Evolutionary conservation across 2,888 invertebrate genomes (phyloP), one percentile per base, ranked within the genome.

Genomic region (Tipula lateralis): DNA sequence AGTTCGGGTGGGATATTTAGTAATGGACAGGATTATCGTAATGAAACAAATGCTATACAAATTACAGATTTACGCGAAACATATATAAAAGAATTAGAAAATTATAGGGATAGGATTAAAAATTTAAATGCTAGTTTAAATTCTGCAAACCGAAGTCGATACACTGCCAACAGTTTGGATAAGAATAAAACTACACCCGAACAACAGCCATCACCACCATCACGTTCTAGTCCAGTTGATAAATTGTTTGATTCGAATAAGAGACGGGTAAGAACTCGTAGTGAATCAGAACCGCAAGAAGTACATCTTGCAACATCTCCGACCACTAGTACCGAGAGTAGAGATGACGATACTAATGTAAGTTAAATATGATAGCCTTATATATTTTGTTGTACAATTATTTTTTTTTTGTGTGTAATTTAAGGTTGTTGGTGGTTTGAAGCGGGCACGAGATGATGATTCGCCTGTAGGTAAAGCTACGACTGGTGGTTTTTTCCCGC

Each of bases 401-500:
- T 32, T 32, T 32, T 32, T 5, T 7, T 32, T 32, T 39, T 44
- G 84, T 84, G n/a, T 84, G 0, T 80, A n/a, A 16, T 82, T 82
- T 30, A 9, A 82, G 82, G 30, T 82, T 32, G 29, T 86, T 86
- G 86, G 86, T 85, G 86, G 86, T 85, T 85, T 86, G 84, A 87
- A 87, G 83, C 86, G 87, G 66, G 85, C 86, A 13, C 84, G 86
- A 24, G 86, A 86, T 16, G 87, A 87, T 66, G 84, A 50, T 84
- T 36, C 84, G 84, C 66, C 84, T 80, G 34, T 50, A 81, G 5
- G 19, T 85, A 83, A 84, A 83, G 44, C 81, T 50, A 9, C 29
- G 44, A 83, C 83, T 66, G 29, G 30, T 24, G 29, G 30, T 24
- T 81, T 44, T 82, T 30, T 82, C 5, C 29, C 29, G 7, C 2